Conservation (phyloP, 2,113 vertebrate genomes). For the Hypanus sabinus region DNA sequence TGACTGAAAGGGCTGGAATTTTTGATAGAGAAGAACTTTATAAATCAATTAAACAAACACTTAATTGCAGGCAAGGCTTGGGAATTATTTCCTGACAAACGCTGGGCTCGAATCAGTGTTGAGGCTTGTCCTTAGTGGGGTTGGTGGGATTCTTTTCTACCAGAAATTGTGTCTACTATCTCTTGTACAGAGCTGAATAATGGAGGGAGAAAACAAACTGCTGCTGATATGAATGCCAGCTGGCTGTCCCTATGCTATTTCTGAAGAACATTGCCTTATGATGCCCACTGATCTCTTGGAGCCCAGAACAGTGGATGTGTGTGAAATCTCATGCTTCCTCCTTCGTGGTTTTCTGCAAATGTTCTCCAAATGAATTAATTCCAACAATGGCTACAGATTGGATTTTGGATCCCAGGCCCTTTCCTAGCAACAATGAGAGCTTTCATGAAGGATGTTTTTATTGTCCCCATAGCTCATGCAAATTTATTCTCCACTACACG, state of each 20-base stretch:
- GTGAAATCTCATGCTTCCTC: neutral
- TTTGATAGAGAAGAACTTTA: neutral
- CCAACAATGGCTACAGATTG: neutral
- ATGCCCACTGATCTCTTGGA: neutral
- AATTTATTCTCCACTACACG: neutral
- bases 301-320: neutral
- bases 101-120: neutral
- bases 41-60: neutral
- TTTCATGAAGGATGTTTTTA: neutral
- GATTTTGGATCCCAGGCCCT: neutral
- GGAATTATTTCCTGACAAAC: neutral
- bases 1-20: neutral
- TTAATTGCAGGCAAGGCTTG: neutral
- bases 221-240: neutral
- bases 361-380: constrained; percentile 9
- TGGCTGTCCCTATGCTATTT: neutral
- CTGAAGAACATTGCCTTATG: neutral
- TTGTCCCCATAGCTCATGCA: neutral
- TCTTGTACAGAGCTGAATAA: neutral
- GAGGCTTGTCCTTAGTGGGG: neutral
- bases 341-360: constrained; percentile 10
- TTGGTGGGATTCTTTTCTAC: neutral
- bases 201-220: neutral
- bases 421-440: neutral
- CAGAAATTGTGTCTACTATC: neutral